Percentiles rank a stretch among this genome's conserved stretches.
phyloP scores from a whole-genome alignment of 2,113 vertebrate genomes.

The Rallus limicola region DNA sequence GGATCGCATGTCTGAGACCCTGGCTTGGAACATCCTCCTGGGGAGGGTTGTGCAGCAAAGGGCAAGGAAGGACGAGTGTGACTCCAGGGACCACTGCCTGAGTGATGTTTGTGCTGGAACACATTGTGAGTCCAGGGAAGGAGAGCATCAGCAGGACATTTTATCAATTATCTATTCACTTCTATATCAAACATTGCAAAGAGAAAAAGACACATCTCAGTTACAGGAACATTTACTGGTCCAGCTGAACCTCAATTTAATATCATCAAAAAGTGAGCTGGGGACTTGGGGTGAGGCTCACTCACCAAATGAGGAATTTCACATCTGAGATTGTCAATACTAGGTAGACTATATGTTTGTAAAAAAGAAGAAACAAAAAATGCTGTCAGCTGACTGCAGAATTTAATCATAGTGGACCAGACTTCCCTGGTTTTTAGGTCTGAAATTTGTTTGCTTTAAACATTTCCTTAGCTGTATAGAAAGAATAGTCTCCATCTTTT shows the following conservation, averaged over 20 bases:
- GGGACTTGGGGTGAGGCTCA: background rate
- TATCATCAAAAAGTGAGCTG: background rate
- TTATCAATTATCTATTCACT: background rate
- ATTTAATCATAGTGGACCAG: background rate
- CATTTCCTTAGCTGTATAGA: background rate
- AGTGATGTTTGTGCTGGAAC: background rate
- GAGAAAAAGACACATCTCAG: background rate
- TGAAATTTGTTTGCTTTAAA: background rate
- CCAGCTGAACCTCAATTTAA: background rate
- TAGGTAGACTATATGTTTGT: background rate
- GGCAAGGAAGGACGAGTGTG: background rate
- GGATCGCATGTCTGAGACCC: background rate
- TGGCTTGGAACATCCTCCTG: accelerated
- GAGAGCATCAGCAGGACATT: background rate
- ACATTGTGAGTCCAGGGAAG: background rate
- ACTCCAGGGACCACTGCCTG: accelerated
- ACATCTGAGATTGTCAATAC: background rate
- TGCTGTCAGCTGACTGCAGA: background rate
- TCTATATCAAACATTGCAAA: background rate
- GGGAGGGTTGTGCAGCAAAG: background rate
- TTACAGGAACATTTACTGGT: conserved; percentile 14
- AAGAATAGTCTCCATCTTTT: background rate
- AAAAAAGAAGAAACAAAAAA: background rate
- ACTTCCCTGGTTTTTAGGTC: background rate
- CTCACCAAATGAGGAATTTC: background rate